Percentiles rank a stretch among this genome's conserved stretches.
Evolutionary conservation across 2,888 invertebrate genomes (phyloP).

Genomic region (Polylopha cassiicola): DNA sequence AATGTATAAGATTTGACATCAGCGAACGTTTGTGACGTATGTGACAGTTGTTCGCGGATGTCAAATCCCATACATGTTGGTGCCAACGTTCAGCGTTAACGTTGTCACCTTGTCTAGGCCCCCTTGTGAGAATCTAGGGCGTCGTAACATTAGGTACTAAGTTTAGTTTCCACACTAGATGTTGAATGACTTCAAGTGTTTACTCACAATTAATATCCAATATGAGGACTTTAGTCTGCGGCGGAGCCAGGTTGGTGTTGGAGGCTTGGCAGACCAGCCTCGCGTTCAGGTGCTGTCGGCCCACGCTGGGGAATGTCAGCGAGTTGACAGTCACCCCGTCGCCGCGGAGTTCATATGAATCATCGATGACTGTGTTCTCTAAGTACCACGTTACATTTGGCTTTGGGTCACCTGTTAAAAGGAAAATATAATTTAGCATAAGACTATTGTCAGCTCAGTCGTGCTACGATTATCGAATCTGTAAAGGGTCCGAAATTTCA

Average conservation of each 20-base stretch:
- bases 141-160: too few relatives aligned
- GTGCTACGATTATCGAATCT: too few relatives aligned
- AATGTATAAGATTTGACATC: too few relatives aligned
- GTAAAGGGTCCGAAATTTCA: too few relatives aligned
- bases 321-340: conserved; percentile 86
- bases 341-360: conserved; percentile 82
- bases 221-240: conserved; percentile 85
- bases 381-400: conserved; percentile 90
- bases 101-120: too few relatives aligned
- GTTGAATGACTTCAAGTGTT: not conserved
- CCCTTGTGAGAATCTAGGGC: too few relatives aligned
- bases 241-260: conserved; percentile 89
- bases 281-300: conserved; percentile 88
- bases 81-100: too few relatives aligned
- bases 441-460: too few relatives aligned
- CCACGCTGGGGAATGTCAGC: conserved; percentile 86
- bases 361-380: conserved; percentile 90
- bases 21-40: too few relatives aligned
- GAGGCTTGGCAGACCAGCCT: conserved; percentile 91
- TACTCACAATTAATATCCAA: conserved; percentile 92
- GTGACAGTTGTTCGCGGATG: too few relatives aligned
- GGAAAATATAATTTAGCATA: not conserved
- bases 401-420: conserved; percentile 81
- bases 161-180: too few relatives aligned
- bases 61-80: too few relatives aligned